A percentile compares a stretch with the other conserved stretches of the same genome.
Conservation (phyloP, 2,113 vertebrate genomes). For the Poeciliopsis retropinna region DNA sequence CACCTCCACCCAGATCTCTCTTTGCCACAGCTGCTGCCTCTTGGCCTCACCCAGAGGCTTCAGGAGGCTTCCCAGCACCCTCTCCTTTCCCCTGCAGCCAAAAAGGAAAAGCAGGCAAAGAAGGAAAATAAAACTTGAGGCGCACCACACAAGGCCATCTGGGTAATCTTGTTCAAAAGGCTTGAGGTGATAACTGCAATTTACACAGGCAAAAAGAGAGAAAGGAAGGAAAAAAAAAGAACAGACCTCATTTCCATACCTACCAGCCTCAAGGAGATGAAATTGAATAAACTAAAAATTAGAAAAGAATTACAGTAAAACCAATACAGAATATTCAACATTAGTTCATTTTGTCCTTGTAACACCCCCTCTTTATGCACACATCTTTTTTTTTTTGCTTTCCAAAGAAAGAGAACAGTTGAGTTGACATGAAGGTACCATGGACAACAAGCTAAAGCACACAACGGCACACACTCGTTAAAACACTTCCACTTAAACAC, state of each 20-base stretch:
- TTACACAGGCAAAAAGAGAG: slow-evolving; percentile 79
- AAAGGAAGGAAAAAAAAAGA: slow-evolving; percentile 59
- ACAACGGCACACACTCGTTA: slow-evolving; percentile 18
- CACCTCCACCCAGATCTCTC: slow-evolving; percentile 70
- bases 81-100: slow-evolving; percentile 73
- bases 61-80: slow-evolving; percentile 78
- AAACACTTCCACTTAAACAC: slow-evolving; percentile 39
- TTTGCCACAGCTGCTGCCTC: slow-evolving; percentile 81
- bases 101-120: slow-evolving; percentile 74
- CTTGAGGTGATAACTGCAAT: slow-evolving; percentile 83
- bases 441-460: slow-evolving; percentile 52
- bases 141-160: slow-evolving; percentile 84
- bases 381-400: slow-evolving; percentile 39
- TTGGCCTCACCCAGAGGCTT: slow-evolving; percentile 71
- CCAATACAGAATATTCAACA: slow-evolving; percentile 84
- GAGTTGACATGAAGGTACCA: slow-evolving; percentile 59
- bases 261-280: slow-evolving; percentile 81
- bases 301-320: slow-evolving; percentile 84
- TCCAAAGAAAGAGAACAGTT: slow-evolving; percentile 51
- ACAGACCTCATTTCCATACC: slow-evolving; percentile 83
- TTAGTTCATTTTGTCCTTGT: slow-evolving; percentile 79
- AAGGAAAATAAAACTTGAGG: slow-evolving; percentile 83
- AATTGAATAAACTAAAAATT: slow-evolving; percentile 85
- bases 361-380: slow-evolving; percentile 41
- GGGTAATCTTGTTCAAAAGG: slow-evolving; percentile 86